Evolutionary conservation across 2,113 vertebrate genomes (phyloP), one percentile per base, ranked within the genome.

Genomic region (Caretta caretta): DNA sequence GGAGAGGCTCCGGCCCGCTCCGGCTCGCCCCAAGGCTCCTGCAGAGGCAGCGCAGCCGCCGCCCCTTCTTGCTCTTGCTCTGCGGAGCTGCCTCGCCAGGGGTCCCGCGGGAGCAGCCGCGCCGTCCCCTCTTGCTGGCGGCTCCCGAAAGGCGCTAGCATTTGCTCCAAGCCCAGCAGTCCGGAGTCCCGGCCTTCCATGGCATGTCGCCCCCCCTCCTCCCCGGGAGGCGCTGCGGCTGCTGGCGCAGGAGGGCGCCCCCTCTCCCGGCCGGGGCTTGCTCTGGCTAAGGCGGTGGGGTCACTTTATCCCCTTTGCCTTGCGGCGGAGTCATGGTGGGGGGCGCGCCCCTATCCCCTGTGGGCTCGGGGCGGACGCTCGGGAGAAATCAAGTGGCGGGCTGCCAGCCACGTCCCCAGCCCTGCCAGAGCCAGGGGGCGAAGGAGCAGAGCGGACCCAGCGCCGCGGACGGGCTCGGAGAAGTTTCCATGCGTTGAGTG

Each of bases 41-140:
- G 95, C 89, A 96, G 88, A 3, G 94, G 3, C 57, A 72, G 88
- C 42, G 95, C 94, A 20, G 94, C 96, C 76, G 93, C 50, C 59
- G 83, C 92, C 79, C 83, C 56, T 49, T 24, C 29, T 20, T 46
- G 69, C 84, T 57, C 27, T 25, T 72, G 27, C 76, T 80, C 82
- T 4, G 12, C 86, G 3, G 12, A 12, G 4, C 14, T 22, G 38
- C 72, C 42, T 49, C 31, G 84, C 82, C 17, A 6, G 11, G 35
- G 49, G 8, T 85, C 82, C 50, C 76, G 53, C 59, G 46, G 46
- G 42, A 51, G 46, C 82, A n/a, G 35, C 65, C 69, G 79, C 38
- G 75, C 91, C 81, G 65, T 38, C 65, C 65, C n/a, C 65, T 72
- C 65, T 22, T 54, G 48, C 6, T 5, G n/a, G 27, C 56, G 10